Base-by-base conservation (phyloP, 2,113 vertebrate genomes). In the Alligator sinensis region DNA sequence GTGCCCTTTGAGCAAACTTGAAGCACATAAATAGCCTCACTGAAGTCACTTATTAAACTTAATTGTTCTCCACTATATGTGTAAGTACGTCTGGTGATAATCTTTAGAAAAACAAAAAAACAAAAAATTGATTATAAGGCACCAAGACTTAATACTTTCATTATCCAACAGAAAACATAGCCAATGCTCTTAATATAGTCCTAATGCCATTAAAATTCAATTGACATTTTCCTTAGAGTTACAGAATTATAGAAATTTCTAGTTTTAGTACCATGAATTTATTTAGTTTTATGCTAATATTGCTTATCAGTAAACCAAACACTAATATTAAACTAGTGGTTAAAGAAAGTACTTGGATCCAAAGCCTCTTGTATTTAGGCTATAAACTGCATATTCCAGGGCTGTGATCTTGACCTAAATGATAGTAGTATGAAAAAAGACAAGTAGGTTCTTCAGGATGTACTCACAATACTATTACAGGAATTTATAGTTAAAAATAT, bases 401-500 rank as follows among this genome's bases (percentile, higher is more conserved):
- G 9, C 11, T 84, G 63, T 55, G 58, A 86, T 60, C 30, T 14
- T 28, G 58, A 64, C 0, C 7, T 59, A 72, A 34, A 72, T 38
- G 18, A 68, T 1, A 2, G 25, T 4, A 38, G 30, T 76, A 66
- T 62, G 84, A 30, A 34, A 14, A 70, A 57, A 76, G 47, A 60
- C 60, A 85, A 82, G 6, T 1, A 8, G 14, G 72, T 59, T 10
- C 0, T 17, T 59, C 22, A 54, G 66, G 70, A 59, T 0, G 22
- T 34, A 24, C 19, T 15, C 25, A 62, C n/a, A 59, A 15, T 25
- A 6, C 14, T 59, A 4, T 21, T 62, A 34, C 22, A n/a, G 30
- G 55, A 75, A 74, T 68, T 24, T 15, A 18, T 28, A 9, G 30
- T 55, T 57, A 78, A 86, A 91, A 81, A 59, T 6, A 84, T 60